phyloP scores from a whole-genome alignment of 2,113 vertebrate genomes.

The Coptodon rendalli region DNA sequence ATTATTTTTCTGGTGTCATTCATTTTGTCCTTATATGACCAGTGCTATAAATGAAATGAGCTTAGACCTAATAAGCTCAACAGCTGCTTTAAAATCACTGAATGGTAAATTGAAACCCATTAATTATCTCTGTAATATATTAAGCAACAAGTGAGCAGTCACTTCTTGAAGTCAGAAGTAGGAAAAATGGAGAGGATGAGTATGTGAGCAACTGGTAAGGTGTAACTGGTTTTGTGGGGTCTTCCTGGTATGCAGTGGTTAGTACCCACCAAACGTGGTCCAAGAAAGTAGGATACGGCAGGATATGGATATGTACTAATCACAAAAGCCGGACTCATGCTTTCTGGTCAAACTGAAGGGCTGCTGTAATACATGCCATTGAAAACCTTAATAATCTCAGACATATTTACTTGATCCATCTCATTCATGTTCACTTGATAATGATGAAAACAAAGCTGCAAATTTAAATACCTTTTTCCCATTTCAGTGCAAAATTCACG shows the following conservation, averaged over 20 bases:
- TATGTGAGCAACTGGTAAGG: neutral
- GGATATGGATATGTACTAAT: neutral
- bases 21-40: neutral
- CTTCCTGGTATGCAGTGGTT: neutral
- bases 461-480: neutral
- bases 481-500: neutral
- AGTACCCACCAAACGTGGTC: neutral
- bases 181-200: neutral
- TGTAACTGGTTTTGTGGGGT: neutral
- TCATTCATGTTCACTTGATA: neutral
- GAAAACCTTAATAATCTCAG: neutral
- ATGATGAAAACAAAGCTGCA: neutral
- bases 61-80: neutral
- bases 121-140: neutral
- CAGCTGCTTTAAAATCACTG: neutral
- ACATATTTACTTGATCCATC: neutral
- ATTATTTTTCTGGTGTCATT: neutral
- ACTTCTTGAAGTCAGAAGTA: neutral
- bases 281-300: neutral
- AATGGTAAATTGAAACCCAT: neutral
- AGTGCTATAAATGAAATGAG: neutral
- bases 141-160: neutral
- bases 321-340: rapidly evolving
- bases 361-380: neutral
- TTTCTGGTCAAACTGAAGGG: neutral